Base-by-base conservation (phyloP, 1,140 invertebrate species). In the Gonatopus flavifemur region DNA sequence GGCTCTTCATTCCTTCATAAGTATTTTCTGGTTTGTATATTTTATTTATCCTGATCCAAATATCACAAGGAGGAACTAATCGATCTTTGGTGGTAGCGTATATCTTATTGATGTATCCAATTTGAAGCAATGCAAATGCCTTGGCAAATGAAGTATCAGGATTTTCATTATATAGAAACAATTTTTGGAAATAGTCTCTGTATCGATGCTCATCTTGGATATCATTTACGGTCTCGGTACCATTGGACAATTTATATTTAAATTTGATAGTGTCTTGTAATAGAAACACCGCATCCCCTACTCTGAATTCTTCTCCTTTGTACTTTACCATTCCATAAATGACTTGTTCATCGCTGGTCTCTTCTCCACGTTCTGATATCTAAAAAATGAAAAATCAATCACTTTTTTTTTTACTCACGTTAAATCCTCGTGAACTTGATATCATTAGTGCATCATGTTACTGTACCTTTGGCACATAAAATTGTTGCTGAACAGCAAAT, bases 11-110 rank as follows among this genome's bases (percentile, higher is more conserved):
- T 39, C 81, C 80, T 53, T 80, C 83, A 39, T 82, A 81, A 6
- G 88, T 92, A 63, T 92, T 87, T 75, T 92, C 88, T 2, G 89
- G 88, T 57, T 90, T 81, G 62, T 89, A 92, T 62, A 91, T 81
- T 56, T 89, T 84, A 43, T 83, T 82, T 0, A 91, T 82, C 67
- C 76, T 82, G 2, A 92, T 69, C 52, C 81, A 84, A 30, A 91
- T 83, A 52, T 89, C 83, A 52, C 79, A 74, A 0, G 82, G 70
- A 7, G 77, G 63, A 4, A 81, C 69, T 8, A 82, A 56, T 48
- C 79, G 67, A 22, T 80, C 78, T 32, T 76, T 76, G 20, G 80
- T 80, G 30, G 71, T 72, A 36, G 78, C 76, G 49, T 73, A 81
- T 31, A 90, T 88, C 1, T 79, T 72, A 7, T 72, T 75, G 28